Evolutionary conservation across 2,888 invertebrate species (phyloP).

Genomic region (Sabatieria punctata): DNA sequence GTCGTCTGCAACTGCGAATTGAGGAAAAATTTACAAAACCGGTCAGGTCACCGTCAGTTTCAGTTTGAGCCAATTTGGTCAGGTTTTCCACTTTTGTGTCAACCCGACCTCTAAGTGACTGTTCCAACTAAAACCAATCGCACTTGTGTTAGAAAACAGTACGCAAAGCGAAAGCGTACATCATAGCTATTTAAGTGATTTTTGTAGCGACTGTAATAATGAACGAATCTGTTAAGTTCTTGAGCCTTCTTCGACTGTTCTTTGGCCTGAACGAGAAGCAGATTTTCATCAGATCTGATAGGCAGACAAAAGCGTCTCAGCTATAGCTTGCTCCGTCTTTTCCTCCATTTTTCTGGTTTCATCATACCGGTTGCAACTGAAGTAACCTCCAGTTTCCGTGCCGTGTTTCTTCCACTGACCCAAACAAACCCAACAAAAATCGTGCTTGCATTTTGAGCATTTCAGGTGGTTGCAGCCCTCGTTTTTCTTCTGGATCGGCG

Average conservation of each 20-base stretch:
- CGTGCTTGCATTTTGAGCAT: slow-evolving; percentile 54
- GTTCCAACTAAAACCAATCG: slow-evolving; percentile 39
- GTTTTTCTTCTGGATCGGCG: slow-evolving; percentile 53
- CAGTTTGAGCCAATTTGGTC: no score
- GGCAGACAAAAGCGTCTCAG: slow-evolving; percentile 39
- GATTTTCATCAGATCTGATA: slow-evolving; percentile 1
- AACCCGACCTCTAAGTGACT: slow-evolving; percentile 43
- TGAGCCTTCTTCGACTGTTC: slow-evolving; percentile 44
- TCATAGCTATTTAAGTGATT: slow-evolving; percentile 48
- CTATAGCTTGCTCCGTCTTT: slow-evolving; percentile 42
- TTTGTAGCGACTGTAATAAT: slow-evolving; percentile 47
- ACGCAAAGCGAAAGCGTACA: no score
- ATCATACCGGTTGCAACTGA: slow-evolving; percentile 48
- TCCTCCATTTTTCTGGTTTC: slow-evolving; percentile 48
- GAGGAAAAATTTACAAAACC: no score
- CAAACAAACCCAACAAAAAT: slow-evolving; percentile 55
- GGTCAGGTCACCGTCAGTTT: no score
- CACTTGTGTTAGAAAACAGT: no score
- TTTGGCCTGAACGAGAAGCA: slow-evolving; percentile 37
- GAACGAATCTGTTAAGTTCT: slow-evolving; percentile 48
- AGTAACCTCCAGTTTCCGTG: slow-evolving; percentile 51
- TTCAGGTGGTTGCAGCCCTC: slow-evolving; percentile 57
- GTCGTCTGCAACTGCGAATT: no score
- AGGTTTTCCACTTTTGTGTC: slow-evolving; percentile 47
- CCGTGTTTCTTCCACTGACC: slow-evolving; percentile 53